Percentiles rank a stretch among this genome's conserved stretches.
phyloP scores from a whole-genome alignment of 2,113 vertebrate genomes.

The Nettapus auritus region DNA sequence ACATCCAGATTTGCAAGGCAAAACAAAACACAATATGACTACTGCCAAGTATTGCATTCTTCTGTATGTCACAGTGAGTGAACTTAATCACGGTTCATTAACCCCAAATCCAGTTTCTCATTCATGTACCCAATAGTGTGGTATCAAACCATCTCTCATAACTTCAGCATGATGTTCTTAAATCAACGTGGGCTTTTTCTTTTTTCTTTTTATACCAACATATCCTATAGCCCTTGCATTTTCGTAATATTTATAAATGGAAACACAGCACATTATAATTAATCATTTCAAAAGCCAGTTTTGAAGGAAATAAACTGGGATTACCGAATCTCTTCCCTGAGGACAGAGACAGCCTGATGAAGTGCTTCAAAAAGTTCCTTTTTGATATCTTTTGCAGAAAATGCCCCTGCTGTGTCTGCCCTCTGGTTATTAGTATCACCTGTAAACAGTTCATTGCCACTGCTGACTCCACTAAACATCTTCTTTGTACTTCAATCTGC shows the following conservation, averaged over 20 bases:
- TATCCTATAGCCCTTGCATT: neutral
- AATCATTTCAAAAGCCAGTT: constrained; percentile 29
- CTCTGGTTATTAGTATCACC: constrained; percentile 72
- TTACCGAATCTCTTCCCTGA: constrained; percentile 36
- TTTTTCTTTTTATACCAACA: neutral
- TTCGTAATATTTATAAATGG: neutral
- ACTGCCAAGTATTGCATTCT: constrained; percentile 43
- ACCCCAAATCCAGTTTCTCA: constrained; percentile 44
- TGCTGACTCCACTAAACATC: constrained; percentile 77
- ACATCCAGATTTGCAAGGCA: constrained; percentile 40
- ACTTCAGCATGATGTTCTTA: constrained; percentile 44
- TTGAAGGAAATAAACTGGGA: neutral
- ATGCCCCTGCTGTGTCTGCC: constrained; percentile 56
- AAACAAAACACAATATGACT: constrained; percentile 45
- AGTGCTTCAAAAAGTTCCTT: constrained; percentile 51
- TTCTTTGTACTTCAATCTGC: constrained; percentile 76
- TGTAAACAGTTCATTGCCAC: constrained; percentile 73
- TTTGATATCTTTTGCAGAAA: constrained; percentile 38
- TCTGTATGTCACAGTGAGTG: constrained; percentile 56
- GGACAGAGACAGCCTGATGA: constrained; percentile 5
- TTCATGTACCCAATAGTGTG: constrained; percentile 27
- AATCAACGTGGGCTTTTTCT: constrained; percentile 15
- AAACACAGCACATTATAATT: neutral
- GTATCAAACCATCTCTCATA: constrained; percentile 52
- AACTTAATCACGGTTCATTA: constrained; percentile 68